Percentiles rank a stretch among this genome's conserved stretches.
These are phyloP conservation scores for Eupsittula cactorum DNA, from an alignment of 2,113 vertebrate genomes.

Conservation along the genomic window DNA sequence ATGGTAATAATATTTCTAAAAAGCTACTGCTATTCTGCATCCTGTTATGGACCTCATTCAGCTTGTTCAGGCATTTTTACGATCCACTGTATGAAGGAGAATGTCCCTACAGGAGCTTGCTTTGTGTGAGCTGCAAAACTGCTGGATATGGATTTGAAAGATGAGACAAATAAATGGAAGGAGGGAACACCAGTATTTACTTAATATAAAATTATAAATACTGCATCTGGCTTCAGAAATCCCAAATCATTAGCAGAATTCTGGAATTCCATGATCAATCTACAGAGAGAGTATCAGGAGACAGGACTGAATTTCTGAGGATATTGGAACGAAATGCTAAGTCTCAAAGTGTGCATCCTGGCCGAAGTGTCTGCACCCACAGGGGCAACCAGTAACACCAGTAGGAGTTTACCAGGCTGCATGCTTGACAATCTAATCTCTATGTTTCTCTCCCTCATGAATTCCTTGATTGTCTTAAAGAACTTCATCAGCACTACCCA, in stretches of 20 bases:
- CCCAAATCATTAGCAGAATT: neutral
- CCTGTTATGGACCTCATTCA: neutral
- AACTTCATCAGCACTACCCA: neutral
- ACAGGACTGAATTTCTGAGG: neutral
- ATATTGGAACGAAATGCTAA: neutral
- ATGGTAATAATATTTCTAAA: neutral
- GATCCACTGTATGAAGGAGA: neutral
- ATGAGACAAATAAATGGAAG: neutral
- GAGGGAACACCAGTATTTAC: neutral
- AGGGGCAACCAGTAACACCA: neutral
- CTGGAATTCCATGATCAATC: neutral
- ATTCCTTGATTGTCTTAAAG: neutral
- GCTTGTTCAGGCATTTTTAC: neutral
- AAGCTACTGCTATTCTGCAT: neutral
- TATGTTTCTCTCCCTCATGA: neutral
- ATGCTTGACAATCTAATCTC: neutral
- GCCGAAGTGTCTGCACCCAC: neutral
- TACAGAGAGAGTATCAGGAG: neutral
- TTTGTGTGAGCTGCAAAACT: neutral
- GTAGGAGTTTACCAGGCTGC: neutral
- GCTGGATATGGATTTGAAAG: neutral
- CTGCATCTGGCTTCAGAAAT: neutral
- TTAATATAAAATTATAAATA: neutral
- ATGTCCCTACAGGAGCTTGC: neutral
- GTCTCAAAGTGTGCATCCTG: neutral